Evolutionary conservation across 2,113 vertebrate species (phyloP).

Genomic region (Pionites leucogaster): DNA sequence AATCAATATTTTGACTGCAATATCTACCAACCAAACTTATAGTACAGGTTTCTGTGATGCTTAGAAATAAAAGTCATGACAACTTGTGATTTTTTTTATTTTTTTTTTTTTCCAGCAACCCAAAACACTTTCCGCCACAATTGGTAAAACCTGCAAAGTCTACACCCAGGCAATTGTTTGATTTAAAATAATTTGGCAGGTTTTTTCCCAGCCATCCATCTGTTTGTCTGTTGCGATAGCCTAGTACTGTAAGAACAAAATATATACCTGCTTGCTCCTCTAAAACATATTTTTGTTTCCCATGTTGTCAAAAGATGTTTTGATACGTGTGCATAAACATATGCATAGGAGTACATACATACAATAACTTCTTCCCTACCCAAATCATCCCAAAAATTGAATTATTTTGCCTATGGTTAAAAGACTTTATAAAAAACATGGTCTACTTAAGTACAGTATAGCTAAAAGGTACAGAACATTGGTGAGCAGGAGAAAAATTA

Average conservation of each 20-base stretch:
- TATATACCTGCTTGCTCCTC: background rate
- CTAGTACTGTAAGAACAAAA: background rate
- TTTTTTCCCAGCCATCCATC: background rate
- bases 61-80: background rate
- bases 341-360: background rate
- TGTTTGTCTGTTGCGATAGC: background rate
- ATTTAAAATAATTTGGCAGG: background rate
- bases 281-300: background rate
- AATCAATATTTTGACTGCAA: background rate
- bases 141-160: background rate
- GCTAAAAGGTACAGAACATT: background rate
- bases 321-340: background rate
- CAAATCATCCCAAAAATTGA: background rate
- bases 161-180: background rate
- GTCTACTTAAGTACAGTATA: background rate
- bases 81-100: background rate
- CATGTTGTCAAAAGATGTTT: constrained; percentile 4
- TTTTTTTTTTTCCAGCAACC: background rate
- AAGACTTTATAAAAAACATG: background rate
- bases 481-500: background rate
- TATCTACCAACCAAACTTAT: background rate
- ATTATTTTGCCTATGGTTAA: background rate
- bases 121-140: background rate
- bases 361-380: background rate
- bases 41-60: background rate